Base-by-base conservation (phyloP, 2,797 vertebrate genomes). In the Iguana delicatissima region DNA sequence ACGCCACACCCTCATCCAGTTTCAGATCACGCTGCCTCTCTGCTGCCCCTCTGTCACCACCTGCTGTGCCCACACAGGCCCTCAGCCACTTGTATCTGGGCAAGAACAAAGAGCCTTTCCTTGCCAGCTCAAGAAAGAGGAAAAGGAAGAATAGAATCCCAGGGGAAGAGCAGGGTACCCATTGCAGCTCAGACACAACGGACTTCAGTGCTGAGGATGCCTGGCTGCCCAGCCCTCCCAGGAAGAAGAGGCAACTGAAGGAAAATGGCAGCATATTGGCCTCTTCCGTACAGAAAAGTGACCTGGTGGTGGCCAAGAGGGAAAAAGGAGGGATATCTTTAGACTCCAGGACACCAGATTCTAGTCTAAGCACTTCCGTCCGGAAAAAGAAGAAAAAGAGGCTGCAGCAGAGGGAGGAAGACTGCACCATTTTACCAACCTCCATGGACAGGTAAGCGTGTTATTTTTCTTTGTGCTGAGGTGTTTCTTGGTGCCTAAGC, bases 351-450 rank as follows among this genome's bases (percentile, higher is more conserved):
- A 14, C 46, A 64, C 5, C 86, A 93, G 92, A 73, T 88, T 69
- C 84, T 26, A 88, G 90, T 89, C 88, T n/a, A 67, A 83, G 93
- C 89, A 92, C 94, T 74, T 95, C 94, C 92, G 91, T 22, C 1
- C 76, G 74, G 73, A 95, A 95, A 84, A 95, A 87, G 93, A 95
- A 92, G 67, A 95, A 95, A 32, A 95, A 87, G 77, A 94, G 38
- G n/a, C 80, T 62, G 26, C 83, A 62, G 59, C 83, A 90, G 32
- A 89, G 86, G 26, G 72, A 1, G 0, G 69, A 92, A 79, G 90
- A 92, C 2, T 1, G 0, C 46, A 35, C 57, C 59, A 82, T 88
- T 55, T 77, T n/a, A 38, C 6, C 0, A 0, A 64, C 83, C 81
- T 42, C 90, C 69, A 74, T 1, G 0, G 84, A 84, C 92, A 91